phyloP scores from a whole-genome alignment of 2,888 invertebrate species.

The Melanchra persicariae region DNA sequence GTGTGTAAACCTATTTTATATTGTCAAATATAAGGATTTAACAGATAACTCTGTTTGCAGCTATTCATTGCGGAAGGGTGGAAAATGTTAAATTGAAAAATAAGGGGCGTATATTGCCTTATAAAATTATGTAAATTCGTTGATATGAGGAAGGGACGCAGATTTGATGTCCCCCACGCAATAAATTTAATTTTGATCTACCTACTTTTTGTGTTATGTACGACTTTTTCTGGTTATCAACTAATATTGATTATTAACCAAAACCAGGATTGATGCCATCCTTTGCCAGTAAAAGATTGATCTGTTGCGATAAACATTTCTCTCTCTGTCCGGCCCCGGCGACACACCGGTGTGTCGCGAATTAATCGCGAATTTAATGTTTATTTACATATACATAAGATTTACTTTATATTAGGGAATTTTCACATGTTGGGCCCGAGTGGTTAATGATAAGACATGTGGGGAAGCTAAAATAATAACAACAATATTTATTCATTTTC shows the following conservation, averaged over 20 bases:
- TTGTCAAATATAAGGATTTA: conserved; percentile 33
- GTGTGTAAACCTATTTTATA: conserved; percentile 13
- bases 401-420: too few relatives aligned
- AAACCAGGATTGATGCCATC: neutral
- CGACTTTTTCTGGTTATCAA: neutral
- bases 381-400: too few relatives aligned
- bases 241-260: neutral
- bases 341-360: too few relatives aligned
- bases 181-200: conserved; percentile 17
- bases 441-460: too few relatives aligned
- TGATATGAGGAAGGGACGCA: conserved; percentile 14
- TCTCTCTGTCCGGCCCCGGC: too few relatives aligned
- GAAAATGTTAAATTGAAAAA: conserved; percentile 46
- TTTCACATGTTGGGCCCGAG: too few relatives aligned
- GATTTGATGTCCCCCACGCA: conserved; percentile 2
- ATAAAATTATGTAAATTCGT: conserved; percentile 51
- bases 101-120: conserved; percentile 26
- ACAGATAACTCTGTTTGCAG: conserved; percentile 24
- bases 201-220: neutral
- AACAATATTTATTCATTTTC: neutral
- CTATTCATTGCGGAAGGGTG: conserved; percentile 4
- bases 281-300: neutral
- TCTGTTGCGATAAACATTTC: neutral
- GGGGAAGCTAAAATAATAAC: too few relatives aligned
- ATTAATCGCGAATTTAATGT: too few relatives aligned